These are phyloP conservation scores for Zenarchopterus dispar DNA, from an alignment of 2,797 vertebrate species.

Conservation along the genomic window DNA sequence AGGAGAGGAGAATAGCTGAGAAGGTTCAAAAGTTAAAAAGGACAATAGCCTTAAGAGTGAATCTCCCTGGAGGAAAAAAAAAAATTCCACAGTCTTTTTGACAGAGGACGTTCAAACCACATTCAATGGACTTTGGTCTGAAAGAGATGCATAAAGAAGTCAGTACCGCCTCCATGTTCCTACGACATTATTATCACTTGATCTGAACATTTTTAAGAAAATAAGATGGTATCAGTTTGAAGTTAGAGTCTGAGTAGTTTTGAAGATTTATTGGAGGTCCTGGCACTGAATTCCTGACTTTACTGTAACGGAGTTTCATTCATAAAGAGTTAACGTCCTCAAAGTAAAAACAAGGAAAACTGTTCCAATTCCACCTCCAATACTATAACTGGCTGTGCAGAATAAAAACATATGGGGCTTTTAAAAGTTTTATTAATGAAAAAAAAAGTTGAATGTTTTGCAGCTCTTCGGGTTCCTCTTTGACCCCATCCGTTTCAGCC, in stretches of 20 bases:
- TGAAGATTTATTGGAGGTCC: constrained; percentile 33
- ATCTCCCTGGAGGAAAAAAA: constrained; percentile 12
- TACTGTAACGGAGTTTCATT: constrained; percentile 21
- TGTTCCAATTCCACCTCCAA: constrained; percentile 19
- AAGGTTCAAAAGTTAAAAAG: constrained; percentile 10
- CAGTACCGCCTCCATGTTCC: neutral
- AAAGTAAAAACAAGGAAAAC: constrained; percentile 32
- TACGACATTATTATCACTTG: constrained; percentile 26
- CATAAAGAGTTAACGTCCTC: constrained; percentile 19
- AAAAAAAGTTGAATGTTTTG: constrained; percentile 31
- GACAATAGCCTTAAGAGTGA: constrained; percentile 14
- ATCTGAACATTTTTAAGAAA: constrained; percentile 47
- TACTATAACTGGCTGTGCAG: constrained; percentile 38
- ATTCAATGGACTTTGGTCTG: constrained; percentile 27
- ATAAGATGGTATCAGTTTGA: constrained; percentile 35
- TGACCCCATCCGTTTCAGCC: constrained; percentile 10
- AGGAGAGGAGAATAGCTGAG: constrained; percentile 1
- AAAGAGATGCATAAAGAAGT: constrained; percentile 36
- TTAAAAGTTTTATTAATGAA: constrained; percentile 26
- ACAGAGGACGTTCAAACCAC: constrained; percentile 21
- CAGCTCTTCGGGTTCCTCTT: constrained; percentile 25
- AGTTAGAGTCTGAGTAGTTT: constrained; percentile 42
- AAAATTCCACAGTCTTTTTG: constrained; percentile 13
- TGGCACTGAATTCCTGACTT: constrained; percentile 29
- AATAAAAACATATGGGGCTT: constrained; percentile 43